These are phyloP conservation scores for Sebastiscus albofasciatus DNA, from an alignment of 2,797 vertebrate species.

Conservation along the genomic window DNA sequence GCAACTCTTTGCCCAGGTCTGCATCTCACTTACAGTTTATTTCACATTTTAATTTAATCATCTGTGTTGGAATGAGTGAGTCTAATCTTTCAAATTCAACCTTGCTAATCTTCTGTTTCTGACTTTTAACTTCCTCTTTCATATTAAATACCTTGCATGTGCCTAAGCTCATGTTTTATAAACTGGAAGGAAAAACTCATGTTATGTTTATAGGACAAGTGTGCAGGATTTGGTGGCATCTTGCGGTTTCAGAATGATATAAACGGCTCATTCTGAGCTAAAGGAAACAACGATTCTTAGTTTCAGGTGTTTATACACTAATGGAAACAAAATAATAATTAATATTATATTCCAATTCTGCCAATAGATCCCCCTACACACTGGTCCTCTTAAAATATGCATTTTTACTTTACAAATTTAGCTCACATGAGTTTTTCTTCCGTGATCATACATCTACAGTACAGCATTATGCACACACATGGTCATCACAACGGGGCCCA, in stretches of 20 bases:
- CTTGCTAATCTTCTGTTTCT: constrained; percentile 25
- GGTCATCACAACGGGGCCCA: not conserved
- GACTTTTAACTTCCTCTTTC: constrained; percentile 4
- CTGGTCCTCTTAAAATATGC: not conserved
- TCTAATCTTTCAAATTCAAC: constrained; percentile 12
- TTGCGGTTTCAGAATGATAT: not conserved
- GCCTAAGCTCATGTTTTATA: not conserved
- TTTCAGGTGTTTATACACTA: not conserved
- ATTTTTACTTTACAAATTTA: not conserved
- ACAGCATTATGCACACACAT: not conserved
- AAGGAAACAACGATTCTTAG: not conserved
- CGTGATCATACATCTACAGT: not conserved
- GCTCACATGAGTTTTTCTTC: not conserved
- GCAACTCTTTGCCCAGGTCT: constrained; percentile 41
- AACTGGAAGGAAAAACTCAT: not conserved
- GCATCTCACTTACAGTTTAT: not conserved
- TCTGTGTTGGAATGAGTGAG: constrained; percentile 12
- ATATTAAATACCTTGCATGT: constrained; percentile 33
- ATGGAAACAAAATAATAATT: not conserved
- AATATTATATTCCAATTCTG: not conserved
- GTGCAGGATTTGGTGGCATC: not conserved
- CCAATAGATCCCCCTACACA: not conserved
- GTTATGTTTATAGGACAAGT: not conserved
- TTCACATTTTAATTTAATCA: not conserved
- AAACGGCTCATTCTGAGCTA: not conserved